Base-by-base conservation (phyloP, 2,888 invertebrate species). In the Sphinx pinastri region DNA sequence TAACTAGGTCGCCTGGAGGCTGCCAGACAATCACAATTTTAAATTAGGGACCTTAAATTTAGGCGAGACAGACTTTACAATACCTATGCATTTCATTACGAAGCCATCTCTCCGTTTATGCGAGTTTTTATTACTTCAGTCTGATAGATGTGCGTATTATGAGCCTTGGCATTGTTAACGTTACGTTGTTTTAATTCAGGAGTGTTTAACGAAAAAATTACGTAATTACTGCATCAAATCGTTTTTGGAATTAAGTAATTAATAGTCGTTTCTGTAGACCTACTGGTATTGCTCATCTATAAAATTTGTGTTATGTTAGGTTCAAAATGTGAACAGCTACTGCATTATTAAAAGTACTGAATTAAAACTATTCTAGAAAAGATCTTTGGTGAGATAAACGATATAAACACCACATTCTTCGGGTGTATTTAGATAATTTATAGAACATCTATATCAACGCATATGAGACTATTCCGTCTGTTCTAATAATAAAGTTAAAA, bases 11-110 rank as follows among this genome's bases (percentile, higher is more conserved):
- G 86, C 68, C 84, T 81, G 86, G 81, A 88, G 89, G 87, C 87
- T 87, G 83, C 87, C 90, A 91, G 92, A 93, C 92, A 88, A 92
- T 92, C 91, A 92, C 88, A 89, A 92, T 91, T 92, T 91, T 87
- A 92, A 93, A 93, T 93, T 88, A 91, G 88, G 79, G 81, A 82
- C 84, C 87, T 84, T 87, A 82, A 80, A 78, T 77, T 78, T 75
- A 68, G 72, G 76, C 80, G 81, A 81, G 80, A 80, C 81, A 79
- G 79, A 77, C 75, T 83, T 81, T 81, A 84, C 79, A 81, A 81
- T 81, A 78, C 74, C 72, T 76, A 77, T 81, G 85, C 85, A 86
- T 83, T 81, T 82, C 74, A 84, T 81, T 84, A 76, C 70, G 70
- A 76, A 68, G 69, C 68, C 58, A 60, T 71, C 77, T 67, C 72